phyloP scores from a whole-genome alignment of 2,113 vertebrate species.

The Cichladusa arquata region DNA sequence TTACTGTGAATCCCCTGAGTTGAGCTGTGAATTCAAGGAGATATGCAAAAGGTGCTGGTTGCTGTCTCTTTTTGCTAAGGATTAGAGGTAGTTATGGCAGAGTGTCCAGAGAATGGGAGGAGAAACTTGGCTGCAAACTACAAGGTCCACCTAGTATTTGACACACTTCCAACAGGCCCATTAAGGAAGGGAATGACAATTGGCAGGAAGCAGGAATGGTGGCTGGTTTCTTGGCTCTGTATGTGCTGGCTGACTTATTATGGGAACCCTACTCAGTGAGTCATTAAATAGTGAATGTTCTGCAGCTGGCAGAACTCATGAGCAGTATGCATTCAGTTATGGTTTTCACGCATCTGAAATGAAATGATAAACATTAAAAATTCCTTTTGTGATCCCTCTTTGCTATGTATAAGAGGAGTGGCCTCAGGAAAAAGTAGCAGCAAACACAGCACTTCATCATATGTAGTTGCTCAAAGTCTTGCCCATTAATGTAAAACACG shows the following conservation, averaged over 20 bases:
- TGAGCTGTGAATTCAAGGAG: background rate
- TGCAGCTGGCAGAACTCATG: background rate
- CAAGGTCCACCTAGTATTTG: background rate
- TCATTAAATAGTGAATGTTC: background rate
- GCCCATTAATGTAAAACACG: background rate
- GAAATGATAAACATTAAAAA: background rate
- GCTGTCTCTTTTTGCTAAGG: background rate
- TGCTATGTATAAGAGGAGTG: background rate
- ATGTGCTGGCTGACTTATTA: background rate
- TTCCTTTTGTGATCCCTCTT: background rate
- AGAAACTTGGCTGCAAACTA: background rate
- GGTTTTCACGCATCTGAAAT: background rate
- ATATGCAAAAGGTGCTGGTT: background rate
- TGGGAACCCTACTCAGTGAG: background rate
- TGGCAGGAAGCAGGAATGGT: background rate
- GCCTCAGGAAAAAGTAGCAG: background rate
- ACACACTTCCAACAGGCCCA: background rate
- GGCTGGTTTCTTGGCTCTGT: background rate
- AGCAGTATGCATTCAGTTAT: background rate
- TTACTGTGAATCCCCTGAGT: background rate
- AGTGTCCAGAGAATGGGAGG: background rate
- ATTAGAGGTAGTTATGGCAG: background rate
- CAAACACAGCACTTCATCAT: accelerated
- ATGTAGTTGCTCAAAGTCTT: background rate
- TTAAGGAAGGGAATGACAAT: background rate